Evolutionary conservation across 2,113 vertebrate genomes (phyloP).

Genomic region (Eulacestoma nigropectus): DNA sequence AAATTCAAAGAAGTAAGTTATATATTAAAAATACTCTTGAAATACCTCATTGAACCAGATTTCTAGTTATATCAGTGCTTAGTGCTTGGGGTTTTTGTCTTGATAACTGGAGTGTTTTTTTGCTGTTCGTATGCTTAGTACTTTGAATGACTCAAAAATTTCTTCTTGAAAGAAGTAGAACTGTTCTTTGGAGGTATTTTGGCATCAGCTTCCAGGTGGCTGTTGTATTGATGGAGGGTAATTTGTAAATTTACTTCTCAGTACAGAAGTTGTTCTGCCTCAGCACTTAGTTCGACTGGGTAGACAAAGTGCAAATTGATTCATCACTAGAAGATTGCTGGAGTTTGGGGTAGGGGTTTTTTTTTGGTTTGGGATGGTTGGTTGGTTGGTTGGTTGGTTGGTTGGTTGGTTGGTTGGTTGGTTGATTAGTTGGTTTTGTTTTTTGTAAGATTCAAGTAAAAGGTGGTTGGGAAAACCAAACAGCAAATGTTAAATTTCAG

Average conservation of each 20-base stretch:
- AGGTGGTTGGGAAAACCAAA: background rate
- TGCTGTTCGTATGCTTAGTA: background rate
- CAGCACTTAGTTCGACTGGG: background rate
- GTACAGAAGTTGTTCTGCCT: background rate
- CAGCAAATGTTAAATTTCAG: background rate
- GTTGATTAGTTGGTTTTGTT: background rate
- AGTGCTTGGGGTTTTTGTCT: background rate
- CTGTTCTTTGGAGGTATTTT: background rate
- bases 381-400: background rate
- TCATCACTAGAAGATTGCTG: background rate
- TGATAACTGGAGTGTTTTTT: background rate
- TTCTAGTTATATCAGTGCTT: background rate
- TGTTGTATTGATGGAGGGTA: background rate
- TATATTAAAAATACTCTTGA: background rate
- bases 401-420: background rate
- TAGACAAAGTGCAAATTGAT: background rate
- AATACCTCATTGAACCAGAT: background rate
- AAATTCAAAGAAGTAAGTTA: conserved; percentile 93
- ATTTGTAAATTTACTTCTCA: background rate
- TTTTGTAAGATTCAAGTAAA: background rate
- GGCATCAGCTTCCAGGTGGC: background rate
- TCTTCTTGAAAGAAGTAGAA: background rate
- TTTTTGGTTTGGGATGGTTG: background rate
- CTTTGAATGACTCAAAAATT: background rate
- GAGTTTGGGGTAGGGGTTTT: background rate